Base-by-base conservation (phyloP, 2,113 vertebrate genomes). In the Aegotheles bennettii region DNA sequence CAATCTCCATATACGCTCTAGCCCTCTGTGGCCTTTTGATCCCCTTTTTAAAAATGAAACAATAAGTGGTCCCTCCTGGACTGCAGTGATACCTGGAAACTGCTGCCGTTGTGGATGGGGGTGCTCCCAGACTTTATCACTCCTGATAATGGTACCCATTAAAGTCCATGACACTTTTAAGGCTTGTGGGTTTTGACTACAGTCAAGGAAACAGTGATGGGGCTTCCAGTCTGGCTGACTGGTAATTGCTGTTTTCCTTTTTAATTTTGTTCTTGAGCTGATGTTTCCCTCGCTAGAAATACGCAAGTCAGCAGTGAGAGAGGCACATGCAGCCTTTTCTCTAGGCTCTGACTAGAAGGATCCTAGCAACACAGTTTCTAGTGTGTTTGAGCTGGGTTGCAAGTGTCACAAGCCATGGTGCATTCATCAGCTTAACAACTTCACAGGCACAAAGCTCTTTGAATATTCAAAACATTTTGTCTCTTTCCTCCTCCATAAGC, bases 401-500 rank as follows among this genome's bases (percentile, higher is more conserved):
- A 77, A 90, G 90, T 93, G 82, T 85, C 84, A 93, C 79, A 84
- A 79, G 48, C 89, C 93, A 89, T 13, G 4, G 78, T 47, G 69
- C 71, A 59, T 69, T 85, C 13, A 1, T 64, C 92, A 87, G 43
- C 35, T 40, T 85, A 84, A 90, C 86, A 84, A 31, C n/a, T 81
- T 91, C 81, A 74, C 42, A 63, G 19, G 51, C 50, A 91, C 74
- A 87, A 87, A 91, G 51, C n/a, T 91, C 51, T 92, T 65, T 51
- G 33, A 83, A 68, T 56, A 60, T 59, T 83, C 60, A 79, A 76
- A 81, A 56, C 89, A 71, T 56, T 85, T 87, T 18, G 20, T 40
- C 47, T 59, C 20, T 87, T 85, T 85, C 51, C 56, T 74, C 29
- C 28, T 81, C 40, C 31, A 36, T 64, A 93, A 91, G 26, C 33